phyloP scores from a whole-genome alignment of 2,888 invertebrate genomes.

The Thecocarcelia acutangulata region DNA sequence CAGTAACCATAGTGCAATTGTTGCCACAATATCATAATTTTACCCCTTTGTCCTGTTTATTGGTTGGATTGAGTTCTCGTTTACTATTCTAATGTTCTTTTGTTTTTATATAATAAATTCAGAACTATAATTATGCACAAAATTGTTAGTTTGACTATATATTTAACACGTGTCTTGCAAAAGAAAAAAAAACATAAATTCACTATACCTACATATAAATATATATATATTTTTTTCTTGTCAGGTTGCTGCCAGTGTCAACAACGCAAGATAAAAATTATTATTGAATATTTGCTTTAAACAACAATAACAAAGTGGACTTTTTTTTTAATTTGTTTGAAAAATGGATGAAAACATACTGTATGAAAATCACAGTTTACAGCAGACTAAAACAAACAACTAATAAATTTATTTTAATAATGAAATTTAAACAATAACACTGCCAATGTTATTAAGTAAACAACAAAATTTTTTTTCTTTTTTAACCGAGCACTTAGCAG shows the following conservation, averaged over 20 bases:
- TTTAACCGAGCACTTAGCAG: too few species aligned
- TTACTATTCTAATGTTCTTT: too few species aligned
- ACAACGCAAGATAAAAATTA: not conserved
- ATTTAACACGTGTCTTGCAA: too few species aligned
- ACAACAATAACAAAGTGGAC: not conserved
- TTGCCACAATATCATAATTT: too few species aligned
- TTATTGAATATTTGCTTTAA: not conserved
- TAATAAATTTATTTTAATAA: slow-evolving; percentile 27
- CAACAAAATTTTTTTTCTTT: too few species aligned
- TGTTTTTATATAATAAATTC: too few species aligned
- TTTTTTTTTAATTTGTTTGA: not conserved
- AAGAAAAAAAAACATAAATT: not conserved
- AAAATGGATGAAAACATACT: slow-evolving; percentile 16
- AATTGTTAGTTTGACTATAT: too few species aligned
- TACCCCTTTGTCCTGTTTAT: too few species aligned
- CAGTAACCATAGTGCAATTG: too few species aligned
- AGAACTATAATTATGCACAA: too few species aligned
- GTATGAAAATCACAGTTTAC: slow-evolving; percentile 10
- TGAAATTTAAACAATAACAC: slow-evolving; percentile 11
- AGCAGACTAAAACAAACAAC: slow-evolving; percentile 11
- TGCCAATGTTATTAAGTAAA: slow-evolving; percentile 31
- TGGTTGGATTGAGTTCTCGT: too few species aligned
- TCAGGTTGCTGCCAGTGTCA: not conserved
- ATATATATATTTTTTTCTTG: slow-evolving; percentile 1
- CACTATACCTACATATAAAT: too few species aligned